Conservation (phyloP, 37 sponge, comb jelly and placozoan genomes). For the Sycon ciliatum region DNA sequence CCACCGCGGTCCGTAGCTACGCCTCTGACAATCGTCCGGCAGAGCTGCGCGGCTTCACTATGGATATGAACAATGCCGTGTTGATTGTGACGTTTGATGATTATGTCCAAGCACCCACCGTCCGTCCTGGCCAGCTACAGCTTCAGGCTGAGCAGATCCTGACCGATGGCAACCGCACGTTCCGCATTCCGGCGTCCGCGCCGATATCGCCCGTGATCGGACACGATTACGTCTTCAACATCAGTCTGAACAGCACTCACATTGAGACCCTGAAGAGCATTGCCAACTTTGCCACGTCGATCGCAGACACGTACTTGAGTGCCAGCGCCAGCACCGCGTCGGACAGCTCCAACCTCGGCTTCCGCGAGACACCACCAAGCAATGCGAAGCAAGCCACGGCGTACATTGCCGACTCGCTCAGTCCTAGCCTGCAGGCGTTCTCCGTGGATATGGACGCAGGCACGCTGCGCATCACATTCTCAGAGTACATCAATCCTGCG, state of each 20-base stretch:
- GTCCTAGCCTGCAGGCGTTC: slow-evolving; percentile 56
- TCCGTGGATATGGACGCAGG: slow-evolving; percentile 67
- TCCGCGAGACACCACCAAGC: slow-evolving; percentile 16
- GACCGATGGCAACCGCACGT: slow-evolving; percentile 16
- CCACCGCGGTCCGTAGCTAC: slow-evolving; percentile 21
- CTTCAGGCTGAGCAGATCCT: background rate
- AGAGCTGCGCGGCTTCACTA: slow-evolving; percentile 37
- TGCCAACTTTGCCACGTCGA: slow-evolving; percentile 27
- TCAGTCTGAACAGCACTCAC: slow-evolving; percentile 38
- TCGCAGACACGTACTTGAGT: slow-evolving; percentile 37
- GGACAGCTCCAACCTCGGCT: slow-evolving; percentile 27
- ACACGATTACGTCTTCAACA: slow-evolving; percentile 35
- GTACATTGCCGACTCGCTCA: slow-evolving; percentile 46
- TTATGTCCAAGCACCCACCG: slow-evolving; percentile 43
- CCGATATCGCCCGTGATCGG: slow-evolving; percentile 13
- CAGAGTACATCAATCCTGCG: slow-evolving; percentile 52
- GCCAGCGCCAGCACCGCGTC: slow-evolving; percentile 30
- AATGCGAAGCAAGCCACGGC: slow-evolving; percentile 20
- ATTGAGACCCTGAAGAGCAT: slow-evolving; percentile 55
- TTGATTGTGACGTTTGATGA: slow-evolving; percentile 58
- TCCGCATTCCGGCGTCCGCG: slow-evolving; percentile 54
- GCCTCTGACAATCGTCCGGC: slow-evolving; percentile 28
- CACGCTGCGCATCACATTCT: slow-evolving; percentile 50
- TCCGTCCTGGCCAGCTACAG: background rate
- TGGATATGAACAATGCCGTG: slow-evolving; percentile 57